Evolutionary conservation across 2,888 invertebrate genomes (phyloP).

Genomic region (Ophion obscuratus): DNA sequence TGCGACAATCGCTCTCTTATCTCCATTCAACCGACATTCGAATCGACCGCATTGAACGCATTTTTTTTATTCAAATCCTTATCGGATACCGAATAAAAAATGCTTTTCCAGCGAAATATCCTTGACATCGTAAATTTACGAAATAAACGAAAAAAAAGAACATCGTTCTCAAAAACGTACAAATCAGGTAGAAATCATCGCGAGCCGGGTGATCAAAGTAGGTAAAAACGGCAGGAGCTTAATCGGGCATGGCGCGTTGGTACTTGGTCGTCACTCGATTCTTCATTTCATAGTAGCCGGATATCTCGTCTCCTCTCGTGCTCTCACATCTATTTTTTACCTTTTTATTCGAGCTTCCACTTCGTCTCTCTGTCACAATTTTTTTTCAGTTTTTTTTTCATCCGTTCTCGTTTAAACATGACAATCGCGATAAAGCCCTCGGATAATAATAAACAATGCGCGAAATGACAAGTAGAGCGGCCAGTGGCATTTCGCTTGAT

Average conservation of each 20-base stretch:
- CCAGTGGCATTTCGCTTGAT: slow-evolving; percentile 81
- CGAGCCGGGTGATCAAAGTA: not conserved
- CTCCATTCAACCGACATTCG: not conserved
- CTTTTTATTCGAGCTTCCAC: slow-evolving; percentile 53
- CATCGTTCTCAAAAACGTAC: not conserved
- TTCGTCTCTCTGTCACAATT: slow-evolving; percentile 58
- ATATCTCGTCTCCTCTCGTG: slow-evolving; percentile 57
- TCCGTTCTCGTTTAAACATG: slow-evolving; percentile 65
- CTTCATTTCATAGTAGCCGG: slow-evolving; percentile 50
- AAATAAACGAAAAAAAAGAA: no score
- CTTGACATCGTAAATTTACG: no score
- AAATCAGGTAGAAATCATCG: not conserved
- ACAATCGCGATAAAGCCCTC: slow-evolving; percentile 80
- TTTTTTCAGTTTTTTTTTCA: slow-evolving; percentile 18
- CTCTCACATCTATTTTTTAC: slow-evolving; percentile 26
- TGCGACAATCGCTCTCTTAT: not conserved
- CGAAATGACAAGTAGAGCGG: slow-evolving; percentile 81
- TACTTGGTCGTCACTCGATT: slow-evolving; percentile 26
- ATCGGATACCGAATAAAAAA: not conserved
- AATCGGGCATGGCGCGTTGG: slow-evolving; percentile 39
- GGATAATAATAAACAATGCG: slow-evolving; percentile 83
- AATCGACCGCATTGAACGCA: no score
- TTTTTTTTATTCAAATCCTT: not conserved
- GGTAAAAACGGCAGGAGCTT: not conserved
- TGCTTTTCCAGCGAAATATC: not conserved